phyloP scores from a whole-genome alignment of 2,797 vertebrate genomes.

The Notolepis coatsorum region DNA sequence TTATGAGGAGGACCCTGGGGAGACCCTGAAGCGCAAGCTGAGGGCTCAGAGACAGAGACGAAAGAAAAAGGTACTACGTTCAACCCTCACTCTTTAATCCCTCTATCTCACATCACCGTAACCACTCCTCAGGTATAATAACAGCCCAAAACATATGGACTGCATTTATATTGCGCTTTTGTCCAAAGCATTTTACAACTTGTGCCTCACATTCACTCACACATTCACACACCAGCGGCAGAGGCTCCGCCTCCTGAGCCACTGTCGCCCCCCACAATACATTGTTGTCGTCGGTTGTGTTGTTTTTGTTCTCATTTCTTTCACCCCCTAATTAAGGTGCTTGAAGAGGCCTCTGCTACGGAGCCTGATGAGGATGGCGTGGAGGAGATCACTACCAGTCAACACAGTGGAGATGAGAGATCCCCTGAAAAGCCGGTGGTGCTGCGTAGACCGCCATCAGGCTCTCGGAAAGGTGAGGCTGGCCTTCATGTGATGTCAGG shows the following conservation, averaged over 20 bases:
- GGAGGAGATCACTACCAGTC: constrained; percentile 44
- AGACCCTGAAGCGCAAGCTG: constrained; percentile 74
- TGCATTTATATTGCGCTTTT: too few relatives aligned
- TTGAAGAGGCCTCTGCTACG: constrained; percentile 48
- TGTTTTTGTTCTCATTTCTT: constrained; percentile 6
- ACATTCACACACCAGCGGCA: too few relatives aligned
- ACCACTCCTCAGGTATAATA: background rate
- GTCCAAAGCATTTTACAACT: too few relatives aligned
- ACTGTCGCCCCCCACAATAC: too few relatives aligned
- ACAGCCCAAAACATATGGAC: background rate
- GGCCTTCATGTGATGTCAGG: background rate
- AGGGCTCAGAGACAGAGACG: constrained; percentile 77
- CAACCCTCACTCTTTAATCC: background rate
- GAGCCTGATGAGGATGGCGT: constrained; percentile 37
- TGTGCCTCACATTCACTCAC: too few relatives aligned
- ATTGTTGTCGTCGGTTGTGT: constrained; percentile 12
- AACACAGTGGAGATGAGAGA: constrained; percentile 44
- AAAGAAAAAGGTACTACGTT: constrained; percentile 76
- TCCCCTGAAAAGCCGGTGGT: constrained; percentile 22
- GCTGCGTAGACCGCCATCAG: constrained; percentile 39
- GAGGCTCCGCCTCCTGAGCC: too few relatives aligned
- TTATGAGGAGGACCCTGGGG: constrained; percentile 69
- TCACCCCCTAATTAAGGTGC: constrained; percentile 43
- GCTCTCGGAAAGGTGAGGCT: constrained; percentile 61
- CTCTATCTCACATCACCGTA: background rate